Evolutionary conservation across 2,797 vertebrate genomes (phyloP).

Genomic region (Gambusia yucatana): DNA sequence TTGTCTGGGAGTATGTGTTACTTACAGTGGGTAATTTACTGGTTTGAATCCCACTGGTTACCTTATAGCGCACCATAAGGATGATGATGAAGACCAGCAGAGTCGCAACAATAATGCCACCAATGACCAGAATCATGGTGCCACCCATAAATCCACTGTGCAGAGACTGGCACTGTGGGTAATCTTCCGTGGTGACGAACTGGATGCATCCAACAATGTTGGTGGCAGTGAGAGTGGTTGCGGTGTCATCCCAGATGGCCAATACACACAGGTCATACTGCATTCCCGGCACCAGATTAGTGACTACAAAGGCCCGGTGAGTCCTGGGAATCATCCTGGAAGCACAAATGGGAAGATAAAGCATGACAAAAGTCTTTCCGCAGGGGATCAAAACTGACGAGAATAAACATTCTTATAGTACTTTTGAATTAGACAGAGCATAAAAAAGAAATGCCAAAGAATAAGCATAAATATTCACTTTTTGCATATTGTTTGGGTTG

Average conservation of each 20-base stretch:
- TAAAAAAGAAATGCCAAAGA: constrained; percentile 48
- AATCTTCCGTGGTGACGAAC: constrained; percentile 94
- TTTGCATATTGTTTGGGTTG: constrained; percentile 49
- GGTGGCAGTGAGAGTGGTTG: constrained; percentile 96
- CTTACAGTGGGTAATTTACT: constrained; percentile 87
- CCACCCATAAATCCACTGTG: constrained; percentile 95
- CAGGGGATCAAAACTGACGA: constrained; percentile 31
- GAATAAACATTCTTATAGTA: constrained; percentile 14
- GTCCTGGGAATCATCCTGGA: constrained; percentile 94
- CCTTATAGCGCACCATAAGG: constrained; percentile 97
- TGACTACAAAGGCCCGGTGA: constrained; percentile 93
- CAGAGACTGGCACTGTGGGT: constrained; percentile 94
- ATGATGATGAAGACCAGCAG: constrained; percentile 95
- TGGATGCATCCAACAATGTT: constrained; percentile 95
- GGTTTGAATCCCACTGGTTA: constrained; percentile 85
- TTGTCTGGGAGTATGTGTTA: constrained; percentile 94
- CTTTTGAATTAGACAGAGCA: constrained; percentile 20
- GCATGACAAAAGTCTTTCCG: constrained; percentile 12
- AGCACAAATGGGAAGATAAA: constrained; percentile 35
- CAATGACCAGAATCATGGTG: constrained; percentile 96
- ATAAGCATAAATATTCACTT: constrained; percentile 40
- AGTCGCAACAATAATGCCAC: constrained; percentile 94
- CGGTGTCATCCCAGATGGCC: constrained; percentile 97
- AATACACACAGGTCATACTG: constrained; percentile 97
- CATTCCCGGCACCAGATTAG: constrained; percentile 93